phyloP scores from a whole-genome alignment of 2,888 invertebrate genomes.

The Lithophane leautieri region DNA sequence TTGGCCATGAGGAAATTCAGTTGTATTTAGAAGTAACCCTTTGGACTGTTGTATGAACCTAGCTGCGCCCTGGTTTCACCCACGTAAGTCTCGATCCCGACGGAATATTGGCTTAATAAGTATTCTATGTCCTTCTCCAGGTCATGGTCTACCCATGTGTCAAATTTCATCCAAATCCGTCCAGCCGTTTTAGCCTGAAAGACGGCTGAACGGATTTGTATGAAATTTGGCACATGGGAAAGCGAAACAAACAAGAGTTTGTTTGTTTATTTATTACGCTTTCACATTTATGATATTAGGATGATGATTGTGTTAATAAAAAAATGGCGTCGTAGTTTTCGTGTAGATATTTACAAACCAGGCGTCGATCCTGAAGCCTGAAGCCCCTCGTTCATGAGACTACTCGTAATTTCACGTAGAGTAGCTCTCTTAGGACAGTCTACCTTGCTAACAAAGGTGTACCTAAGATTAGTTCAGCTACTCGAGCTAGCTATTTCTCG shows the following conservation, averaged over 20 bases:
- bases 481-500: neutral
- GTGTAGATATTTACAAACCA: neutral
- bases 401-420: neutral
- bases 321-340: neutral
- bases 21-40: conserved; percentile 7
- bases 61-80: too few relatives aligned
- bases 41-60: conserved; percentile 6
- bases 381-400: neutral
- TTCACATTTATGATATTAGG: neutral
- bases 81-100: too few relatives aligned
- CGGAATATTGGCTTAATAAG: too few relatives aligned
- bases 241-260: too few relatives aligned
- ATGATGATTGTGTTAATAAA: neutral
- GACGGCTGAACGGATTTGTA: too few relatives aligned
- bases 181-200: too few relatives aligned
- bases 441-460: neutral
- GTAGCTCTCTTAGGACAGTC: neutral
- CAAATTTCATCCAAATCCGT: too few relatives aligned
- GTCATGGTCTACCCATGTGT: too few relatives aligned
- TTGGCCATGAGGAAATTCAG: conserved; percentile 34
- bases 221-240: too few relatives aligned
- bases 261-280: too few relatives aligned
- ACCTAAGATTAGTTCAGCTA: neutral
- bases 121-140: too few relatives aligned
- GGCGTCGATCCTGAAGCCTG: neutral